phyloP scores from a whole-genome alignment of 2,113 vertebrate genomes.

The Stictonetta naevosa region DNA sequence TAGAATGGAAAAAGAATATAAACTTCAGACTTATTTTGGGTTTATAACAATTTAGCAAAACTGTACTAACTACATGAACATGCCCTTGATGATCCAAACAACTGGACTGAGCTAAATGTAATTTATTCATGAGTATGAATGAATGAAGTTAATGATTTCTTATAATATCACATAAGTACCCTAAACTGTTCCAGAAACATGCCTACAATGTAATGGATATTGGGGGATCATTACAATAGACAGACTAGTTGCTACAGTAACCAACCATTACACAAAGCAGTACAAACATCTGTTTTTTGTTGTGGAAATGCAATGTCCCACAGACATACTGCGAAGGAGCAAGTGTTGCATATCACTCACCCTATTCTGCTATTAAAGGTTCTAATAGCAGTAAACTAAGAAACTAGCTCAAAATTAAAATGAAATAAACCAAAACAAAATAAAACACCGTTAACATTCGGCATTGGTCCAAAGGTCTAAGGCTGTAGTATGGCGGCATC shows the following conservation, averaged over 20 bases:
- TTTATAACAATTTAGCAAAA: not conserved
- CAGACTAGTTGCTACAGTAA: not conserved
- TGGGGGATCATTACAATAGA: not conserved
- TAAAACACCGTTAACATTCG: not conserved
- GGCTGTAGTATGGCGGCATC: not conserved
- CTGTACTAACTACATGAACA: not conserved
- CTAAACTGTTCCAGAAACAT: not conserved
- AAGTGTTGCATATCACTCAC: not conserved
- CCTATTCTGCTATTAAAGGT: not conserved
- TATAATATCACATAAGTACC: not conserved
- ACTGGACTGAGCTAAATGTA: not conserved
- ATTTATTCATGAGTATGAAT: not conserved
- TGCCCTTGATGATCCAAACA: not conserved
- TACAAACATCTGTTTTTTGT: not conserved
- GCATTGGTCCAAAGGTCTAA: not conserved
- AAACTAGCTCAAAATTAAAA: not conserved
- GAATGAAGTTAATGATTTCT: not conserved
- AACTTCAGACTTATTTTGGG: not conserved
- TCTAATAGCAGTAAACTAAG: conserved; percentile 11
- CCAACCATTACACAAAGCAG: not conserved
- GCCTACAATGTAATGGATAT: not conserved
- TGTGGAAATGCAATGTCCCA: not conserved
- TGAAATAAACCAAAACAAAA: not conserved
- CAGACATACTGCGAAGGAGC: not conserved
- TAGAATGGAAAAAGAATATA: not conserved